Evolutionary conservation across 2,888 invertebrate genomes (phyloP).

Genomic region (Orthonevra nobilis): DNA sequence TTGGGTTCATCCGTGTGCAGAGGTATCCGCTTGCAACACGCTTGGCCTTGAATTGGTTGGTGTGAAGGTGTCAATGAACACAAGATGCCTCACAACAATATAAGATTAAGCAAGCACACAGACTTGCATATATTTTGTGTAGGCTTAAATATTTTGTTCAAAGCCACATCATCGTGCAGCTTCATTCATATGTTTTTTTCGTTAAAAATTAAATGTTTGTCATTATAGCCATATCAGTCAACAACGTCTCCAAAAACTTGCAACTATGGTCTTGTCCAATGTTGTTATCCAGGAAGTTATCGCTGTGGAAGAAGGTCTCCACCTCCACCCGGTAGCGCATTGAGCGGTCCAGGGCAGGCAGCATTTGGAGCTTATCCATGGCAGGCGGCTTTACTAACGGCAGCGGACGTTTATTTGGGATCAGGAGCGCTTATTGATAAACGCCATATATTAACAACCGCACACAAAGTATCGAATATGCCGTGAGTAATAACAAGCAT

Average conservation of each 20-base stretch:
- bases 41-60: no score
- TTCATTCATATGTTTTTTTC: no score
- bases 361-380: slow-evolving; percentile 87
- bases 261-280: slow-evolving; percentile 74
- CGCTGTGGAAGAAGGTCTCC: slow-evolving; percentile 78
- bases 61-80: no score
- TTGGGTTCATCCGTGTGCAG: no score
- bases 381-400: slow-evolving; percentile 84
- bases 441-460: slow-evolving; percentile 87
- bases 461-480: slow-evolving; percentile 85
- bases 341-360: slow-evolving; percentile 82
- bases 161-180: no score
- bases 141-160: no score
- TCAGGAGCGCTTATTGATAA: slow-evolving; percentile 86
- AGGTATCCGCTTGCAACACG: no score
- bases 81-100: no score
- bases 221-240: slow-evolving; percentile 43
- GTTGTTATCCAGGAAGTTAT: slow-evolving; percentile 77
- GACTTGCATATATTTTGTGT: no score
- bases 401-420: slow-evolving; percentile 85
- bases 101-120: no score
- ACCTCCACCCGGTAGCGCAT: slow-evolving; percentile 76
- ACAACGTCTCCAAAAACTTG: slow-evolving; percentile 72
- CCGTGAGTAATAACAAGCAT: slow-evolving; percentile 80
- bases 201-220: no score